phyloP scores from a whole-genome alignment of 1,140 invertebrate species.

The Drosophila kurseongensis region DNA sequence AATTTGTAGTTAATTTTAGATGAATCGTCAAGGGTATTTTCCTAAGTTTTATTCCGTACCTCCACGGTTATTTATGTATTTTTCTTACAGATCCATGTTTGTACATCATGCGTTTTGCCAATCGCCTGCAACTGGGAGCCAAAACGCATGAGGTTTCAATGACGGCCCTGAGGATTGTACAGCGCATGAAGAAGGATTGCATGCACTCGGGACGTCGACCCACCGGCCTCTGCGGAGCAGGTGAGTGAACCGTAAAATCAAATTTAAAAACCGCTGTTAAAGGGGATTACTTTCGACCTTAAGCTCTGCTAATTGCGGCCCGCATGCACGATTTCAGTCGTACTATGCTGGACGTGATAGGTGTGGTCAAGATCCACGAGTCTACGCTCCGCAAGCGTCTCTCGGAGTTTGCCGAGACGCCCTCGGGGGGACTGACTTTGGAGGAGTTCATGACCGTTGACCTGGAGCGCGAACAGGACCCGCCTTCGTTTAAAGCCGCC shows the following conservation, averaged over 20 bases:
- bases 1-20: background rate
- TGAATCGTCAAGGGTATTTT: conserved; percentile 7
- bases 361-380: conserved; percentile 98
- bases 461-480: conserved; percentile 98
- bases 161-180: conserved; percentile 96
- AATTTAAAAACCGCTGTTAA: background rate
- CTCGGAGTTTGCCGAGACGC: conserved; percentile 98
- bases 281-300: conserved; percentile 62
- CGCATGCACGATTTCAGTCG: conserved; percentile 96
- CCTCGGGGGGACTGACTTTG: conserved; percentile 94
- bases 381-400: conserved; percentile 96
- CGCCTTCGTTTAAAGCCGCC: conserved; percentile 96
- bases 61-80: conserved; percentile 19
- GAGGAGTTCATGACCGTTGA: conserved; percentile 99
- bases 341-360: conserved; percentile 94
- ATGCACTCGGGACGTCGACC: conserved; percentile 97
- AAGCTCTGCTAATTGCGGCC: conserved; percentile 96
- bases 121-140: conserved; percentile 95
- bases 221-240: conserved; percentile 98
- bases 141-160: conserved; percentile 97
- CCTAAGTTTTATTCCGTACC: background rate
- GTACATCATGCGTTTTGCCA: conserved; percentile 97
- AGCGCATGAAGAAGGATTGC: conserved; percentile 99
- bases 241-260: conserved; percentile 85
- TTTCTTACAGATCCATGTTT: conserved; percentile 94